A percentile compares a stretch with the other conserved stretches of the same genome.
Evolutionary conservation across 1,140 invertebrate genomes (phyloP).

Genomic region (Diabrotica virgifera): DNA sequence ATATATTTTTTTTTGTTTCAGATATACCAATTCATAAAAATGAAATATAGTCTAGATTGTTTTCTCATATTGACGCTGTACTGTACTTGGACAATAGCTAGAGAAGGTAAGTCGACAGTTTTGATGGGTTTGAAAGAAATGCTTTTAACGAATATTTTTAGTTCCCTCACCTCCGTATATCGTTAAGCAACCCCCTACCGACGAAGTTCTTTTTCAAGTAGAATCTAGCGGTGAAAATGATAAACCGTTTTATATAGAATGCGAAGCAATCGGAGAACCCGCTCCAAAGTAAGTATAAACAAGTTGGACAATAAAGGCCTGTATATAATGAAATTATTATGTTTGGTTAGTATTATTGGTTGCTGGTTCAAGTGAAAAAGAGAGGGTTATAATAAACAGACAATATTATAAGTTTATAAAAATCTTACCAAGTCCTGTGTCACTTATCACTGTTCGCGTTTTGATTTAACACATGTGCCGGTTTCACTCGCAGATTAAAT

Average conservation of each 20-base stretch:
- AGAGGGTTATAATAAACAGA: too few species aligned
- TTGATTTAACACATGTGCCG: too few species aligned
- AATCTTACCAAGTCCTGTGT: too few species aligned
- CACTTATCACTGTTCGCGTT: too few species aligned
- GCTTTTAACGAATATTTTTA: conserved; percentile 42
- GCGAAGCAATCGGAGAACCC: conserved; percentile 90
- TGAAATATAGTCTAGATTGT: conserved; percentile 18
- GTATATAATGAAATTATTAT: too few species aligned
- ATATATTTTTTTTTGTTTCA: conserved; percentile 10
- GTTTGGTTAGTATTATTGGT: too few species aligned
- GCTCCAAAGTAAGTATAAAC: conserved; percentile 69
- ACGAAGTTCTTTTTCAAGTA: conserved; percentile 89
- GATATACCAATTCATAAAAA: conserved; percentile 9
- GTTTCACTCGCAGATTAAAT: too few species aligned
- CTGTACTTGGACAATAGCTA: conserved; percentile 13
- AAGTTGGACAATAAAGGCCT: too few species aligned
- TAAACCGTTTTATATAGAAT: conserved; percentile 92
- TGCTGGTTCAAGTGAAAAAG: too few species aligned
- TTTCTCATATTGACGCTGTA: conserved; percentile 17
- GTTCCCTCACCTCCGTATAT: conserved; percentile 85
- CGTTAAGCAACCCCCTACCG: conserved; percentile 84
- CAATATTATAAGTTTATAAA: too few species aligned
- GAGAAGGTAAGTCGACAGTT: conserved; percentile 10
- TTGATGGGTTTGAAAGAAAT: not conserved
- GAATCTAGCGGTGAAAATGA: conserved; percentile 78